phyloP scores from a whole-genome alignment of 2,888 invertebrate species.

The Epirrita christyi region DNA sequence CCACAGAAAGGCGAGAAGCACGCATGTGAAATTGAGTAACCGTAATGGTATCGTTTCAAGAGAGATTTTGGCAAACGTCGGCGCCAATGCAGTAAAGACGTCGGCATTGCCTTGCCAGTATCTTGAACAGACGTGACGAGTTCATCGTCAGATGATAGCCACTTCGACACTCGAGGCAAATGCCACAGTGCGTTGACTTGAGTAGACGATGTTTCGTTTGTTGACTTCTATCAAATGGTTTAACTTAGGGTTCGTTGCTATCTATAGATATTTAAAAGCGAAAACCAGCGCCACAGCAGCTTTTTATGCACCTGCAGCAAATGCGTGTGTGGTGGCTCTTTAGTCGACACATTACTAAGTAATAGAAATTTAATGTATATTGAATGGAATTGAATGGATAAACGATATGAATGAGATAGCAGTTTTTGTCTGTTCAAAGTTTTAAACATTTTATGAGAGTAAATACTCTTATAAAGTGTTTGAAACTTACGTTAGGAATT shows the following conservation, averaged over 20 bases:
- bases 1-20: conserved; percentile 20
- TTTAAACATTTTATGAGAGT: too few species aligned
- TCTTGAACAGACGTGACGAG: conserved; percentile 54
- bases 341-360: too few species aligned
- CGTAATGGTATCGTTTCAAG: conserved; percentile 35
- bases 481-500: background rate
- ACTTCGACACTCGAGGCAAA: conserved; percentile 47
- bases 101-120: conserved; percentile 58
- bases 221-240: conserved; percentile 40
- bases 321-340: too few species aligned
- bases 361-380: conserved; percentile 26
- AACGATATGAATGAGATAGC: conserved; percentile 41
- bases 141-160: conserved; percentile 54
- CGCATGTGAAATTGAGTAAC: conserved; percentile 22
- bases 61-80: conserved; percentile 45
- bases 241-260: conserved; percentile 32
- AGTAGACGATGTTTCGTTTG: conserved; percentile 37
- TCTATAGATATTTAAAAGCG: conserved; percentile 35
- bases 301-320: too few species aligned
- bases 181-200: conserved; percentile 58
- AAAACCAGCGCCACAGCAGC: too few species aligned
- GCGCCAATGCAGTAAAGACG: conserved; percentile 65
- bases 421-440: conserved; percentile 29
- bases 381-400: too few species aligned
- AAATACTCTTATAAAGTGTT: conserved; percentile 25